A percentile compares a stretch with the other conserved stretches of the same genome.
These are phyloP conservation scores for Urosaurus nigricauda DNA, from an alignment of 2,797 vertebrate species.

Conservation along the genomic window DNA sequence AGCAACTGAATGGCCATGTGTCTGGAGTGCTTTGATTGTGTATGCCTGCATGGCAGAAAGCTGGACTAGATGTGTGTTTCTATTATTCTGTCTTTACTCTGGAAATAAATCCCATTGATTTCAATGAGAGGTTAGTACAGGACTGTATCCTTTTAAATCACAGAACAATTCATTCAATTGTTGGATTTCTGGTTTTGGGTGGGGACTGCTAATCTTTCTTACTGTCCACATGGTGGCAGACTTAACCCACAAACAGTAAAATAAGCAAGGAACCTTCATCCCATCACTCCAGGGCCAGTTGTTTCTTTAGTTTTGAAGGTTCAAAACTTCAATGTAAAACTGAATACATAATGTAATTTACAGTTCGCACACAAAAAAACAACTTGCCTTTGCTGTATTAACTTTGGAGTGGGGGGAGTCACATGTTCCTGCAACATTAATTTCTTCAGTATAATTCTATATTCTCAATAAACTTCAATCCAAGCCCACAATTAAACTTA, in stretches of 20 bases:
- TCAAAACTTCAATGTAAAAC: not conserved
- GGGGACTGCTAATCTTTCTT: not conserved
- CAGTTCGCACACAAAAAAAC: slow-evolving; percentile 1
- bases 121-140: not conserved
- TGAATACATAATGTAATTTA: not conserved
- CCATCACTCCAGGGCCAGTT: not conserved
- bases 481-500: slow-evolving; percentile 17
- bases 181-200: slow-evolving; percentile 10
- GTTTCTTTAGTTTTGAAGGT: slow-evolving; percentile 4
- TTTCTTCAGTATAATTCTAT: not conserved
- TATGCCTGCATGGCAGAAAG: no score
- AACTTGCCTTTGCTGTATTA: not conserved
- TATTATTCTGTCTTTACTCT: not conserved
- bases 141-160: not conserved
- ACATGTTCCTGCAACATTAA: not conserved
- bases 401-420: not conserved
- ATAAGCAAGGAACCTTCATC: not conserved
- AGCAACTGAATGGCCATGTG: no score
- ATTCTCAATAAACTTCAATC: slow-evolving; percentile 4
- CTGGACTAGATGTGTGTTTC: no score
- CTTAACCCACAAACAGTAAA: slow-evolving; percentile 42
- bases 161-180: not conserved
- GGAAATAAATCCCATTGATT: not conserved
- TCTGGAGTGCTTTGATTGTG: no score
- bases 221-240: slow-evolving; percentile 75